Conservation (phyloP, 2,888 invertebrate species). For the Caenorhabditis macrosperma region DNA sequence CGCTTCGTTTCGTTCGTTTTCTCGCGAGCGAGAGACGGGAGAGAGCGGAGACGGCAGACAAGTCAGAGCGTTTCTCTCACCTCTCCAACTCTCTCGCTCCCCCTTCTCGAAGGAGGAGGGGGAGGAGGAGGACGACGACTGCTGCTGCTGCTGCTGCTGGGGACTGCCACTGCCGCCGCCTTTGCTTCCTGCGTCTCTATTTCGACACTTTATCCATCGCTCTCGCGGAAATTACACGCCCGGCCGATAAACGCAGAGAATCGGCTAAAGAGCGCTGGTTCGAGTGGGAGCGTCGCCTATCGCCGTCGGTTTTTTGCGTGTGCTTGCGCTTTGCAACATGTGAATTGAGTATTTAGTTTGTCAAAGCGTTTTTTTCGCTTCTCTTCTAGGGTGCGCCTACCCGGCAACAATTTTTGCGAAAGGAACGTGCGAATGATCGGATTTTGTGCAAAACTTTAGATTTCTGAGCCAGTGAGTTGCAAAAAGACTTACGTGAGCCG, state of each 20-base stretch:
- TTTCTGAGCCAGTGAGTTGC: background rate
- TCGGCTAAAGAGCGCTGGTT: constrained; percentile 49
- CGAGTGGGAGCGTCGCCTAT: constrained; percentile 41
- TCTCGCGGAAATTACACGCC: background rate
- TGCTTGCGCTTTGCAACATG: constrained; percentile 55
- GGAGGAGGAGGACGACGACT: constrained; percentile 6
- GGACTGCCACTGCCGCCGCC: constrained; percentile 6
- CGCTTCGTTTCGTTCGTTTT: constrained; percentile 54
- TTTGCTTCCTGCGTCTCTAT: constrained; percentile 24
- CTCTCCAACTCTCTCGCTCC: constrained; percentile 17
- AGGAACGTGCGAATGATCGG: constrained; percentile 39
- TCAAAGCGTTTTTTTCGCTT: constrained; percentile 45
- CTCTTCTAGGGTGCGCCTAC: constrained; percentile 27
- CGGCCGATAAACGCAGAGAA: constrained; percentile 7
- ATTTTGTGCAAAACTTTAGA: constrained; percentile 13
- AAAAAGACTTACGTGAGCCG: background rate
- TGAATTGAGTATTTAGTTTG: constrained; percentile 60
- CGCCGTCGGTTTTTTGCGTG: constrained; percentile 36
- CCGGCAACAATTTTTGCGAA: constrained; percentile 2
- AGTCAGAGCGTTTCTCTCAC: constrained; percentile 19
- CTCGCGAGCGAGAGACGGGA: constrained; percentile 19
- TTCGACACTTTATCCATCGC: background rate
- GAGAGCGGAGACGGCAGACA: constrained; percentile 17
- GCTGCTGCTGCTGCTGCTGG: constrained; percentile 21
- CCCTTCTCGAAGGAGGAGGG: background rate